phyloP scores from a whole-genome alignment of 2,797 vertebrate genomes.

The Columba guinea region DNA sequence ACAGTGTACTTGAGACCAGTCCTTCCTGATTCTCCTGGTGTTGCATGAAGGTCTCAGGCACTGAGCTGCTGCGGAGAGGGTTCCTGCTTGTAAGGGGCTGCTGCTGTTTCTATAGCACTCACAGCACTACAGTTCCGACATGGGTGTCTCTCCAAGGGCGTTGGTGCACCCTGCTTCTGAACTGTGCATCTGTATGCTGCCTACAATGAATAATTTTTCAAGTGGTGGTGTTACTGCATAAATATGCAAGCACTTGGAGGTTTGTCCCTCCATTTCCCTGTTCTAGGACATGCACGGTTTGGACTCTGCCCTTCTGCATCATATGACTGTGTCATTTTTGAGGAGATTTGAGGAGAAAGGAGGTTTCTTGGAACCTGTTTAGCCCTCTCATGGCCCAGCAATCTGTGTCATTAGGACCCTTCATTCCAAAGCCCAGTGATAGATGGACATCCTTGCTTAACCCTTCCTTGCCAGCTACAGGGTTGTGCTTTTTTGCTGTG shows the following conservation, averaged over 20 bases:
- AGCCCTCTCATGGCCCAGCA: neutral
- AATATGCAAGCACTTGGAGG: neutral
- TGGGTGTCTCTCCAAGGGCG: neutral
- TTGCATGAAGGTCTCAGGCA: neutral
- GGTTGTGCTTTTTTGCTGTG: neutral
- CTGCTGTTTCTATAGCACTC: neutral
- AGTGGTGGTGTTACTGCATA: neutral
- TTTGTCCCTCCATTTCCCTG: neutral
- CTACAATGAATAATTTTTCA: neutral
- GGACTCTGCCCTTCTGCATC: neutral
- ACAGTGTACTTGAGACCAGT: neutral
- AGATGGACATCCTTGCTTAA: neutral
- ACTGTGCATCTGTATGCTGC: neutral
- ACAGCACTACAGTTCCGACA: neutral
- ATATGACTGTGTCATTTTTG: neutral
- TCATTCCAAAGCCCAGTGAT: neutral
- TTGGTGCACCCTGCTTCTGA: neutral
- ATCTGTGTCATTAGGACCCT: neutral
- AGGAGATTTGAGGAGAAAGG: neutral
- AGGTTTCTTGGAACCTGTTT: neutral
- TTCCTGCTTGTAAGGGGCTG: neutral
- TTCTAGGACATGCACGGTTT: neutral
- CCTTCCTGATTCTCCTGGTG: neutral
- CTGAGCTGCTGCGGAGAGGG: rapidly evolving
- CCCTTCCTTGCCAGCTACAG: neutral